Evolutionary conservation across 2,113 vertebrate species (phyloP).

Genomic region (Haemorhous mexicanus): DNA sequence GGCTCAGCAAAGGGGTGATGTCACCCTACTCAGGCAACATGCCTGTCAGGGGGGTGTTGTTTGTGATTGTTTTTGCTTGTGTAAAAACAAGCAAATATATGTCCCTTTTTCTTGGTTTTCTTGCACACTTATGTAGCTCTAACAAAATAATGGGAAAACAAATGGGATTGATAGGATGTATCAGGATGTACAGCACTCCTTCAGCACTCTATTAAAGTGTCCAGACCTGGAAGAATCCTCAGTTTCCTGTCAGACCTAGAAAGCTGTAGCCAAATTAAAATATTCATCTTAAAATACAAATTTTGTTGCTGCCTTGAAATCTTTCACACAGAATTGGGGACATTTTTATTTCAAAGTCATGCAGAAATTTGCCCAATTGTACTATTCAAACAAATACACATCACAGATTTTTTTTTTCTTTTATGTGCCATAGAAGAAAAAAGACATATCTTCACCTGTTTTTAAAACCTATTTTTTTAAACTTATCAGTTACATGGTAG

Average conservation of each 20-base stretch:
- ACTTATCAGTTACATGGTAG: background rate
- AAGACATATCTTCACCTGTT: background rate
- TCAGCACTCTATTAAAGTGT: background rate
- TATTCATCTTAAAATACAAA: background rate
- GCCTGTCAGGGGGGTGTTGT: accelerated
- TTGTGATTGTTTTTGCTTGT: background rate
- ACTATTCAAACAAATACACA: background rate
- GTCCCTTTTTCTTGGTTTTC: background rate
- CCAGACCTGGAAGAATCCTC: background rate
- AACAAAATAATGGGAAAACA: background rate
- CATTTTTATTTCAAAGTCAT: background rate
- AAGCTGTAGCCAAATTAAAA: background rate
- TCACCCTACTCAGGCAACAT: no score
- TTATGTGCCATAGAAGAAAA: background rate
- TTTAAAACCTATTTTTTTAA: background rate
- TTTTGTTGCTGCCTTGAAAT: background rate
- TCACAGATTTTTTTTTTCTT: background rate
- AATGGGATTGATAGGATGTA: background rate
- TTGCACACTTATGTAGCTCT: background rate
- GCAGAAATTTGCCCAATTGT: background rate
- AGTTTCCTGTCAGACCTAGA: background rate
- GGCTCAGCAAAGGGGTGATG: background rate
- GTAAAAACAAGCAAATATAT: background rate
- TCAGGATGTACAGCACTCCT: background rate
- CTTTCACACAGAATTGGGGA: background rate